Percentiles rank a stretch among this genome's conserved stretches.
phyloP scores from a whole-genome alignment of 2,113 vertebrate genomes.

The Neolamprologus modestus region DNA sequence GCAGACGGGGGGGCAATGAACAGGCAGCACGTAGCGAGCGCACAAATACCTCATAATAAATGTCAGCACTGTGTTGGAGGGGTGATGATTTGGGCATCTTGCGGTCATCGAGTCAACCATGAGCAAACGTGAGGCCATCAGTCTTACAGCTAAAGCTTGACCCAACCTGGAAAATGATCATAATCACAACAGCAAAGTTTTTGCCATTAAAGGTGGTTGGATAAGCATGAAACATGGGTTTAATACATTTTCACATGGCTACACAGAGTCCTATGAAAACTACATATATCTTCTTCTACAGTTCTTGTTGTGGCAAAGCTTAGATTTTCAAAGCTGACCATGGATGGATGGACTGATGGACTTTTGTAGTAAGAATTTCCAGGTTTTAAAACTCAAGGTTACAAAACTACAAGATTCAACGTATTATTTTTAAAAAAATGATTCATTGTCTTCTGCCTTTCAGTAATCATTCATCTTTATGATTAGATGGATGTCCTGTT shows the following conservation, averaged over 20 bases:
- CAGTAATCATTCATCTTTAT: neutral
- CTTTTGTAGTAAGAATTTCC: neutral
- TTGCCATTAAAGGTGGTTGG: neutral
- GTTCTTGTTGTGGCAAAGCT: neutral
- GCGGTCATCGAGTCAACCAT: neutral
- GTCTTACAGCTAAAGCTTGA: neutral
- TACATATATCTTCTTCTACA: neutral
- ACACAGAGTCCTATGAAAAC: neutral
- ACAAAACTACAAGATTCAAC: accelerated
- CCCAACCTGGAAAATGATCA: neutral
- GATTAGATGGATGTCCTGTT: neutral
- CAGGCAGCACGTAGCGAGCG: neutral
- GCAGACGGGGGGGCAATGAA: neutral
- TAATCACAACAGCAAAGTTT: neutral
- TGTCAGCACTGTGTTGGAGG: neutral
- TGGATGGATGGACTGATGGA: neutral
- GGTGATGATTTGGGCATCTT: neutral
- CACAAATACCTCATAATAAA: neutral
- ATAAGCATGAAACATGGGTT: neutral
- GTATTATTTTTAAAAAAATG: accelerated
- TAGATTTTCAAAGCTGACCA: neutral
- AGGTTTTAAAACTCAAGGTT: neutral
- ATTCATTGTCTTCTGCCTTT: neutral
- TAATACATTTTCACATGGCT: neutral
- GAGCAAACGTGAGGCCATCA: neutral